phyloP scores from a whole-genome alignment of 2,113 vertebrate genomes.

The Lichenostomus cassidix region DNA sequence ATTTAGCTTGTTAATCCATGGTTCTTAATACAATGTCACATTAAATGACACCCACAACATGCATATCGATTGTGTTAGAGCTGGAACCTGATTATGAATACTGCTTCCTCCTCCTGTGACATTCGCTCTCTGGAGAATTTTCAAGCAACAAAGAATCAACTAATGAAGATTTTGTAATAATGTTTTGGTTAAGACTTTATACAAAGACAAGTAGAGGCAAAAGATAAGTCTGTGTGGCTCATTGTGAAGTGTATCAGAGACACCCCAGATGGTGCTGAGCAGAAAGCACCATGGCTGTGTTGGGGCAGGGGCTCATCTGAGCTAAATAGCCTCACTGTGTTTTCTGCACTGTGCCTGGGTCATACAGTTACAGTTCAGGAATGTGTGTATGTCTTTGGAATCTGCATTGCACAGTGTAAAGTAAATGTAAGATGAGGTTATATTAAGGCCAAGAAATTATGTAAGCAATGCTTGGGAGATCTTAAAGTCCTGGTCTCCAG shows the following conservation, averaged over 20 bases:
- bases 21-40: slow-evolving; percentile 20
- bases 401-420: not conserved
- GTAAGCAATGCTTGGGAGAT: not conserved
- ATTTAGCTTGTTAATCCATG: slow-evolving; percentile 54
- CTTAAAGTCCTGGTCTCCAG: not conserved
- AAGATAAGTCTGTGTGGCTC: not conserved
- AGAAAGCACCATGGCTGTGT: not conserved
- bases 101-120: not conserved
- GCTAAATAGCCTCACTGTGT: not conserved
- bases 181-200: not conserved
- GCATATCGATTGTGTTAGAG: not conserved
- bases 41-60: slow-evolving; percentile 36
- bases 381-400: not conserved
- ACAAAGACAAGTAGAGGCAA: not conserved
- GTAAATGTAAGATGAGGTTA: not conserved
- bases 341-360: not conserved
- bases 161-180: not conserved
- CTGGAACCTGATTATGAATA: not conserved
- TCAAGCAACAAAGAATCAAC: not conserved
- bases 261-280: not conserved
- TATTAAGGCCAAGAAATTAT: not conserved
- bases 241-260: not conserved
- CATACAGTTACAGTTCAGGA: not conserved
- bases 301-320: not conserved
- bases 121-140: not conserved